Conservation (phyloP, 1,140 invertebrate species). For the Lepeophtheirus salmonis region DNA sequence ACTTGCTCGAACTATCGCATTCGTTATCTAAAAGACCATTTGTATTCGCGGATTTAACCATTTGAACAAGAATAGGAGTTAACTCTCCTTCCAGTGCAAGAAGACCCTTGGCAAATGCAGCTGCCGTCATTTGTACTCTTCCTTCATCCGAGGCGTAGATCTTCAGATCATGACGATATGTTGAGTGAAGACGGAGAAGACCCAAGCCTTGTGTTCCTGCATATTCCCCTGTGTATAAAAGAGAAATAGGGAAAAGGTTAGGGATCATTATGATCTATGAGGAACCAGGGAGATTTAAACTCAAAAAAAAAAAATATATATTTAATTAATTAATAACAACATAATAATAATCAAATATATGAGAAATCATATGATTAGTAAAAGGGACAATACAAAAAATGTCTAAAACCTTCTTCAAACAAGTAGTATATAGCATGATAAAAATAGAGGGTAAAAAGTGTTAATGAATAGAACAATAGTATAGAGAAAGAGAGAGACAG, state of each 20-base stretch:
- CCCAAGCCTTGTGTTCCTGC: constrained; percentile 76
- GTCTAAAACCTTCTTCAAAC: too few relatives aligned
- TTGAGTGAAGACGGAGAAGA: constrained; percentile 80
- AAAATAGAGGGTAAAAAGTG: too few relatives aligned
- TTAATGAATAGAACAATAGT: too few relatives aligned
- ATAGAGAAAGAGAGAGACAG: too few relatives aligned
- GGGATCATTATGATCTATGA: too few relatives aligned
- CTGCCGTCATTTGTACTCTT: constrained; percentile 96
- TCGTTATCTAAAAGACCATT: constrained; percentile 95
- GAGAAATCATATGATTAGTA: too few relatives aligned
- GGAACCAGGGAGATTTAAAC: too few relatives aligned
- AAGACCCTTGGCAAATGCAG: constrained; percentile 94
- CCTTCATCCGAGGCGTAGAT: constrained; percentile 99
- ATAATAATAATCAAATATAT: too few relatives aligned
- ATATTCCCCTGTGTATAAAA: constrained; percentile 46
- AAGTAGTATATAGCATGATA: too few relatives aligned
- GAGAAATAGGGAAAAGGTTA: neutral
- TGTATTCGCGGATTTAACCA: constrained; percentile 98
- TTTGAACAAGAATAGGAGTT: constrained; percentile 95
- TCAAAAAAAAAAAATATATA: too few relatives aligned
- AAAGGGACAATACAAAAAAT: too few relatives aligned
- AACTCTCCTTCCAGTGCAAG: constrained; percentile 92
- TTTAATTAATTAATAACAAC: too few relatives aligned
- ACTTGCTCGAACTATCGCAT: constrained; percentile 74
- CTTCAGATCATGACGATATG: constrained; percentile 95